phyloP scores from a whole-genome alignment of 1,140 invertebrate species.

The Scaptomyza montana region DNA sequence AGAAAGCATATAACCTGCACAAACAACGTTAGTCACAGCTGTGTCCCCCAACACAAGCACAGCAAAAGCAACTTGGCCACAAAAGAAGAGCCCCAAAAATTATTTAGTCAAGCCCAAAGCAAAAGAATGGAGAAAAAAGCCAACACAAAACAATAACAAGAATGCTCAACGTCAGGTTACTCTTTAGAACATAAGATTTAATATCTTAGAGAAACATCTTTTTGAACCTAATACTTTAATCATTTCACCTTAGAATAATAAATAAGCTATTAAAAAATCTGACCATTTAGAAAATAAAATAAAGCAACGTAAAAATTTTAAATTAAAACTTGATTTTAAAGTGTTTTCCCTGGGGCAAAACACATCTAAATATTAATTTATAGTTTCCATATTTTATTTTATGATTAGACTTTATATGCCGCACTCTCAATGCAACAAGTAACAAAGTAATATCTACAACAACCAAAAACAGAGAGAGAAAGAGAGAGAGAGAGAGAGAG shows the following conservation, averaged over 20 bases:
- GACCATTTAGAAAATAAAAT: too few relatives aligned
- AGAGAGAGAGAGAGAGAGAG: background rate
- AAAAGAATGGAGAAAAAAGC: background rate
- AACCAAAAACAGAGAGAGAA: background rate
- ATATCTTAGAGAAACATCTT: background rate
- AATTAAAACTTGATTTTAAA: too few relatives aligned
- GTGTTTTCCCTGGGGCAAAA: too few relatives aligned
- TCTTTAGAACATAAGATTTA: too few relatives aligned
- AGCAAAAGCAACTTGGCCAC: conserved; percentile 5
- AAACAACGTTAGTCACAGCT: conserved; percentile 39
- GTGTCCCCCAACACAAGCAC: conserved; percentile 13
- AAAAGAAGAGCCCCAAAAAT: conserved; percentile 36
- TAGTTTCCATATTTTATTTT: too few relatives aligned
- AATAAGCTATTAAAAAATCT: too few relatives aligned
- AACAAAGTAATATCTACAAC: background rate
- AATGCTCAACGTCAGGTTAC: background rate
- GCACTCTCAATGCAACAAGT: background rate
- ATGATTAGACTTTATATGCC: too few relatives aligned
- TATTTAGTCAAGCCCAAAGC: conserved; percentile 18
- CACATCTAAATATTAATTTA: too few relatives aligned
- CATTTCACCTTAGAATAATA: too few relatives aligned
- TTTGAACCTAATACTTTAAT: background rate
- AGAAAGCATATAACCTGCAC: conserved; percentile 15
- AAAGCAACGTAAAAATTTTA: too few relatives aligned
- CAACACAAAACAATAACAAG: background rate